Percentiles rank a stretch among this genome's conserved stretches.
These are phyloP conservation scores for Percopsis omiscomaycus DNA, from an alignment of 2,797 vertebrate species.

Conservation along the genomic window DNA sequence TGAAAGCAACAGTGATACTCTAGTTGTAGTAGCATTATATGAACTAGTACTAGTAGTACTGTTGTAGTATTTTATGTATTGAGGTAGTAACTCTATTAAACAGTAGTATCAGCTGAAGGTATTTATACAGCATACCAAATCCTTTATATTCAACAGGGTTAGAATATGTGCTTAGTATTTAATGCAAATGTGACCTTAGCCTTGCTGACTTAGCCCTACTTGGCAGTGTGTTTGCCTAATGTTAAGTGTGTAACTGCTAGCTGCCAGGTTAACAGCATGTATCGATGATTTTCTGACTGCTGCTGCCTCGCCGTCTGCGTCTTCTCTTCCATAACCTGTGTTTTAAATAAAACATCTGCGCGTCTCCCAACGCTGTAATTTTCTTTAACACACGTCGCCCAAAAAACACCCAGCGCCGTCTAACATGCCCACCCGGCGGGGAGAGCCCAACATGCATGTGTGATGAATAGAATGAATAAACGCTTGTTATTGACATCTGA, in stretches of 20 bases:
- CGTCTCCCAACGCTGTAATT: constrained; percentile 19
- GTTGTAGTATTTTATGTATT: background rate
- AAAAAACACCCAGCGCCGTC: constrained; percentile 41
- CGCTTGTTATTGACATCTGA: constrained; percentile 92
- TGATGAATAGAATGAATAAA: constrained; percentile 66
- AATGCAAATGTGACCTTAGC: background rate
- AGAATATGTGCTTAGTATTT: background rate
- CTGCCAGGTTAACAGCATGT: constrained; percentile 69
- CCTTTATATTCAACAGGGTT: background rate
- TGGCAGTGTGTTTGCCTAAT: constrained; percentile 55
- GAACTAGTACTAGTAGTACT: background rate
- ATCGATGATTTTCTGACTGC: constrained; percentile 37
- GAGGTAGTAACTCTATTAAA: background rate
- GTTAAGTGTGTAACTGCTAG: constrained; percentile 16
- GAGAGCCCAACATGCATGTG: constrained; percentile 76
- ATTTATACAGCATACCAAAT: no score
- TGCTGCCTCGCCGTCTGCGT: constrained; percentile 15
- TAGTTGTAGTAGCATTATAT: background rate
- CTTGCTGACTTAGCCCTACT: constrained; percentile 48
- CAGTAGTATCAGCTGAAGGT: no score
- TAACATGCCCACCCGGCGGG: constrained; percentile 61
- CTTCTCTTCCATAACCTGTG: constrained; percentile 17
- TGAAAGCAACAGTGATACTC: no score
- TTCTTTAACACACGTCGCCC: constrained; percentile 34
- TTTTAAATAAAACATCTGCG: constrained; percentile 9